These are phyloP conservation scores for Xenops minutus DNA, from an alignment of 2,797 vertebrate genomes.

Conservation along the genomic window DNA sequence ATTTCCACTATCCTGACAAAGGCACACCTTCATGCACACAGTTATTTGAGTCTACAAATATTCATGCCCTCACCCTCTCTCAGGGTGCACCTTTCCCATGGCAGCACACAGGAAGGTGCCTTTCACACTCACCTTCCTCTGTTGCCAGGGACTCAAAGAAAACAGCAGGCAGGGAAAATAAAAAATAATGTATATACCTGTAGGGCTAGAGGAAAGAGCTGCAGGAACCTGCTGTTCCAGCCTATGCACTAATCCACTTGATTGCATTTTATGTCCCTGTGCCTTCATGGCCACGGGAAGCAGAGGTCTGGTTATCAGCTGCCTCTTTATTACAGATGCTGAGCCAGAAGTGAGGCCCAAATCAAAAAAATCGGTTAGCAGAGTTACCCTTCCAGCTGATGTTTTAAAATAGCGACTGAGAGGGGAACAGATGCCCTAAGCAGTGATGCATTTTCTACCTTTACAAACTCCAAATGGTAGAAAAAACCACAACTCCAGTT, in stretches of 20 bases:
- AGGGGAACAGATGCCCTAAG: background rate
- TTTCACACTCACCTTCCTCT: background rate
- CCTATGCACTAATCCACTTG: background rate
- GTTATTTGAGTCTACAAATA: rapidly evolving
- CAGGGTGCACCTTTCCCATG: rapidly evolving
- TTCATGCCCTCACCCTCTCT: background rate
- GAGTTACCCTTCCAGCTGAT: background rate
- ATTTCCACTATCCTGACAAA: background rate
- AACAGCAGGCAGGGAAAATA: background rate
- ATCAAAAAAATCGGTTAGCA: rapidly evolving
- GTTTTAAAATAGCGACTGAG: background rate
- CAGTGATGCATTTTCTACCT: background rate
- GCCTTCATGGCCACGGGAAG: background rate
- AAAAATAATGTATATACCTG: rapidly evolving
- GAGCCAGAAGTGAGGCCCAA: background rate
- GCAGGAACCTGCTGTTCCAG: background rate
- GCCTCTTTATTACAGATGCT: background rate
- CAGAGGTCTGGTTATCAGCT: background rate
- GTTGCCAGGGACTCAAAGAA: background rate
- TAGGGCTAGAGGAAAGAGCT: background rate
- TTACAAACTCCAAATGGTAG: background rate
- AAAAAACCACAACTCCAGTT: background rate
- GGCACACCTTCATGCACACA: background rate
- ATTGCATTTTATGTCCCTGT: background rate
- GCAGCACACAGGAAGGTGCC: background rate